Base-by-base conservation (phyloP, 2,113 vertebrate species). In the Istiophorus platypterus region DNA sequence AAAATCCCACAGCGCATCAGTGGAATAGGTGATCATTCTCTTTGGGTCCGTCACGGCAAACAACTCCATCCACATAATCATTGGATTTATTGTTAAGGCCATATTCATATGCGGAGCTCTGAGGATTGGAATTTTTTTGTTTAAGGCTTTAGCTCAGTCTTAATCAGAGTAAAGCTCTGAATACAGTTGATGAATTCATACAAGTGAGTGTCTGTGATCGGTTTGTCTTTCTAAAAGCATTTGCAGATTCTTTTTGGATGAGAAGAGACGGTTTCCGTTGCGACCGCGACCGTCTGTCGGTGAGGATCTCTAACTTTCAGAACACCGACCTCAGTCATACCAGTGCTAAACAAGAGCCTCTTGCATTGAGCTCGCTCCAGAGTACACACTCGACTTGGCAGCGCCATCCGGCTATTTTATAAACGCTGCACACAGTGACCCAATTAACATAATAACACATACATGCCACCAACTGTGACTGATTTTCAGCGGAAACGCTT, bases 401-500 rank as follows among this genome's bases (percentile, higher is more conserved):
- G 54, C 26, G 18, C 42, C 71, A 74, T 47, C 47, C 64, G 59
- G 86, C 74, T 18, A 62, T 8, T 58, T 58, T 80, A 18, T 56
- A 75, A 83, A 82, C 18, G 42, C 76, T 29, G 56, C 56, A 45
- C 65, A 58, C 88, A 64, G 62, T 85, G 88, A 92, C 91, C 88
- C 34, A 92, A 89, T 92, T 92, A 91, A 18, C 72, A 76, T 74
- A 77, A 91, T 89, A 85, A 72, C 66, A 39, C 54, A 11, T 29
- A 47, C 49, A 24, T 8, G 39, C 71, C 63, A 18, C 80, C 80
- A 6, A 14, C 72, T 85, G 88, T 0, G 75, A 22, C 80, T 84
- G 84, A 89, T 76, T 87, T 87, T 84, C 31, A 71, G 76, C 70
- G 78, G 20, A 63, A 77, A 69, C 47, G 72, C 73, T 29, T 3